phyloP scores from a whole-genome alignment of 2,888 invertebrate species.

The Gymnosoma rotundatum region DNA sequence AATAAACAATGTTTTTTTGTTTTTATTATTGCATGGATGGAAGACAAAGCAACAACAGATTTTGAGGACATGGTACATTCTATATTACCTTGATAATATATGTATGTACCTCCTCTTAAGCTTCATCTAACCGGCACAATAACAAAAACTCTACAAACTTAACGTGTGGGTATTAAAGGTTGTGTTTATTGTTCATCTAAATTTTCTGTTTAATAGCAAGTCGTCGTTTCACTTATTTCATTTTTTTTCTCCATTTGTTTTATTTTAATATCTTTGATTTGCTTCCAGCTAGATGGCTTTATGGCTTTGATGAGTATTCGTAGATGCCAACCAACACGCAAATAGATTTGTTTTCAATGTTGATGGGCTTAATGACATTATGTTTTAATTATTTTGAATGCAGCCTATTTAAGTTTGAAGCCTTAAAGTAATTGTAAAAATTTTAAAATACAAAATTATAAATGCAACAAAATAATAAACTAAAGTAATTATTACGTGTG shows the following conservation, averaged over 20 bases:
- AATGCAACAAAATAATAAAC: constrained; percentile 15
- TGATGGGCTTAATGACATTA: constrained; percentile 66
- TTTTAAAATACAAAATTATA: constrained; percentile 25
- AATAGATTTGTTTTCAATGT: constrained; percentile 50
- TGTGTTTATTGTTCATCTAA: constrained; percentile 23
- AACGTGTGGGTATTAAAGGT: constrained; percentile 67
- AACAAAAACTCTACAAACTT: constrained; percentile 17
- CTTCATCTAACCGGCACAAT: neutral
- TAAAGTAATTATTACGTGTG: constrained; percentile 5
- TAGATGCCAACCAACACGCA: constrained; percentile 56
- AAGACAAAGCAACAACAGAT: constrained; percentile 29
- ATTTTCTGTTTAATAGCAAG: constrained; percentile 58
- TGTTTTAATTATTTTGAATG: constrained; percentile 60
- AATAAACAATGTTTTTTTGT: constrained; percentile 64
- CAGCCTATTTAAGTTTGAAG: constrained; percentile 22
- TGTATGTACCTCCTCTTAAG: constrained; percentile 51
- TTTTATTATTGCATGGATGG: neutral
- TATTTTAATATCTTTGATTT: constrained; percentile 59
- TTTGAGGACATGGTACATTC: constrained; percentile 61
- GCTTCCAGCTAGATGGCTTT: constrained; percentile 54
- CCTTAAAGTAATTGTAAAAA: constrained; percentile 24
- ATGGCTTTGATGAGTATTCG: constrained; percentile 35
- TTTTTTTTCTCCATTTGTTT: constrained; percentile 25
- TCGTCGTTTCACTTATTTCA: constrained; percentile 39
- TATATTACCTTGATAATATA: constrained; percentile 20